phyloP scores from a whole-genome alignment of 2,113 vertebrate genomes.

The Actinemys pallida region DNA sequence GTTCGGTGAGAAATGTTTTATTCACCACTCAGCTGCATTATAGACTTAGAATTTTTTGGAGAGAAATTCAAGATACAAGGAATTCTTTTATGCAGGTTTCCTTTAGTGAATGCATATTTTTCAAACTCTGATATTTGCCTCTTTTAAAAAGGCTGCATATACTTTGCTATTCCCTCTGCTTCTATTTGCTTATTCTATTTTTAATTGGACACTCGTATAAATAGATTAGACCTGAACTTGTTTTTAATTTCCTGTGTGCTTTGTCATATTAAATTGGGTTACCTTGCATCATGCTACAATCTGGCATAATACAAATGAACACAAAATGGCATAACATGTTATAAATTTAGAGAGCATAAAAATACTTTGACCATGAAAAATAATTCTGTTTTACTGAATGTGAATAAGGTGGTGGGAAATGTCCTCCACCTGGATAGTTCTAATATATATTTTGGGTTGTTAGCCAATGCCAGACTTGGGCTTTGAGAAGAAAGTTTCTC shows the following conservation, averaged over 20 bases:
- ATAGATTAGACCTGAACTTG: slow-evolving; percentile 31
- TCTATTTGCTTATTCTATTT: background rate
- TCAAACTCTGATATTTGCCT: background rate
- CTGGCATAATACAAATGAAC: slow-evolving; percentile 37
- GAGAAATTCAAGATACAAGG: background rate
- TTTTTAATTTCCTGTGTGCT: slow-evolving; percentile 40
- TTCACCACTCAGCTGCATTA: background rate
- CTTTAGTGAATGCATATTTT: background rate
- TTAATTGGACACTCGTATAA: slow-evolving; percentile 29
- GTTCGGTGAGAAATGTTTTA: background rate
- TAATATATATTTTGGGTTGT: background rate
- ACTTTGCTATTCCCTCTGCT: background rate
- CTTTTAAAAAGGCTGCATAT: background rate
- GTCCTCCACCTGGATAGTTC: background rate
- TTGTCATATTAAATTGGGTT: slow-evolving; percentile 46
- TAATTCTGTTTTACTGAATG: slow-evolving; percentile 12
- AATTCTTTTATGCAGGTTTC: background rate
- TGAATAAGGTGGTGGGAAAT: slow-evolving; percentile 2
- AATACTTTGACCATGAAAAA: background rate
- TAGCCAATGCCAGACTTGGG: background rate
- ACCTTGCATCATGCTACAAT: slow-evolving; percentile 16
- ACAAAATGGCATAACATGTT: slow-evolving; percentile 12
- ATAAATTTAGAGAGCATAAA: background rate
- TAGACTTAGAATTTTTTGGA: background rate
- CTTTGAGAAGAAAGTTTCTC: background rate